phyloP scores from a whole-genome alignment of 2,113 vertebrate genomes.

The Sphaerodactylus townsendi region DNA sequence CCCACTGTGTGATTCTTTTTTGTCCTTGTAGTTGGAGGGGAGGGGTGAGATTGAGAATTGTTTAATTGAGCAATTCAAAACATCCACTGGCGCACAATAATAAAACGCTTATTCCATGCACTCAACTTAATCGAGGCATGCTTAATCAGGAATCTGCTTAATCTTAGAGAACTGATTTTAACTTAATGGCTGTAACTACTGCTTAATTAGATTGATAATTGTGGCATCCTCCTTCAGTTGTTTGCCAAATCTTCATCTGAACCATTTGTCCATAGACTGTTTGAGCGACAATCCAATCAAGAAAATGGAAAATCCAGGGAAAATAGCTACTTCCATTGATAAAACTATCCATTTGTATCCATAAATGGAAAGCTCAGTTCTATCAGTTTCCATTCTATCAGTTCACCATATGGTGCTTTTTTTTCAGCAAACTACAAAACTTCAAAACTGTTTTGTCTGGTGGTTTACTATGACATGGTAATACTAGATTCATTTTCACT shows the following conservation, averaged over 20 bases:
- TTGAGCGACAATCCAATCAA: background rate
- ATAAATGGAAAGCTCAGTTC: background rate
- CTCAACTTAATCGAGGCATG: background rate
- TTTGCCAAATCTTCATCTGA: constrained; percentile 21
- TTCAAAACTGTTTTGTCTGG: no score
- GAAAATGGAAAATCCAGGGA: background rate
- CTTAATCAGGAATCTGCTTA: constrained; percentile 26
- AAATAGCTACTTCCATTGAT: background rate
- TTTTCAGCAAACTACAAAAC: no score
- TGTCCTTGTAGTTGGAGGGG: background rate
- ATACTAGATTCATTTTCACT: no score
- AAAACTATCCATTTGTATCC: no score
- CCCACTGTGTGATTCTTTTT: background rate
- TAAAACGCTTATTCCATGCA: constrained; percentile 14
- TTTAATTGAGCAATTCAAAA: constrained; percentile 35
- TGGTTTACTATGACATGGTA: no score
- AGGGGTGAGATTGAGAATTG: background rate
- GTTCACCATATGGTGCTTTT: background rate
- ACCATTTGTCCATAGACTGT: background rate
- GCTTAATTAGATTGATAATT: constrained; percentile 25
- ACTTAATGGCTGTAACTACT: constrained; percentile 10
- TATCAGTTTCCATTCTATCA: background rate
- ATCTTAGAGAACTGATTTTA: constrained; percentile 27
- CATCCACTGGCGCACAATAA: background rate
- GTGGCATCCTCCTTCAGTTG: background rate